Conservation (phyloP, 2,888 invertebrate genomes). For the Suillia variegata region DNA sequence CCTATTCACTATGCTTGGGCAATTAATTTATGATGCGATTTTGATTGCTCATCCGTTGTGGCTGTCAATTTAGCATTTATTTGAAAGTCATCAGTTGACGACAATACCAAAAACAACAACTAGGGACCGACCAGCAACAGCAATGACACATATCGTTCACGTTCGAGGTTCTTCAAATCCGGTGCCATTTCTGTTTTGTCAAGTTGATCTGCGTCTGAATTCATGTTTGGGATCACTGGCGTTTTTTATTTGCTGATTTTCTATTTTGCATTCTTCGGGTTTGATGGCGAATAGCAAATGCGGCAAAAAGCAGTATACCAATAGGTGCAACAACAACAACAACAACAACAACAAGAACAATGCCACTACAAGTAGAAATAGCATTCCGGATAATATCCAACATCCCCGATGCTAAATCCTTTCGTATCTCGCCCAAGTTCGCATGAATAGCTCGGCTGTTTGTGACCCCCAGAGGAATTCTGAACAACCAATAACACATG, state of each 20-base stretch:
- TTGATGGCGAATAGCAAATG: too few relatives aligned
- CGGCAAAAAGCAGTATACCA: too few relatives aligned
- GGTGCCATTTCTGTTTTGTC: too few relatives aligned
- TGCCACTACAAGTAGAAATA: not conserved
- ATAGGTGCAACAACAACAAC: not conserved
- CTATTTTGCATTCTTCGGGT: too few relatives aligned
- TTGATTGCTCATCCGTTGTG: not conserved
- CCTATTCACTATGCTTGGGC: not conserved
- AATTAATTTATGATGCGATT: not conserved
- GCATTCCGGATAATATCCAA: not conserved
- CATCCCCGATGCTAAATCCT: not conserved
- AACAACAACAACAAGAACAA: not conserved
- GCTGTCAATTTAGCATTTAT: slow-evolving; percentile 3
- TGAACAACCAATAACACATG: not conserved
- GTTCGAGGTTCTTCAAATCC: too few relatives aligned
- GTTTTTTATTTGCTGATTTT: too few relatives aligned
- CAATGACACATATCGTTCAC: too few relatives aligned
- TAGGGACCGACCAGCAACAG: too few relatives aligned
- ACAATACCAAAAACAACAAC: not conserved
- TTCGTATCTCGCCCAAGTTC: not conserved
- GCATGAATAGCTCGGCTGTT: slow-evolving; percentile 15
- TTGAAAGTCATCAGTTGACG: not conserved
- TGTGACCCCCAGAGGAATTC: slow-evolving; percentile 20
- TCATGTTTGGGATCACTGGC: too few relatives aligned
- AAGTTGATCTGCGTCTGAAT: too few relatives aligned